phyloP scores from a whole-genome alignment of 2,113 vertebrate genomes.

The Macquaria ambigua region DNA sequence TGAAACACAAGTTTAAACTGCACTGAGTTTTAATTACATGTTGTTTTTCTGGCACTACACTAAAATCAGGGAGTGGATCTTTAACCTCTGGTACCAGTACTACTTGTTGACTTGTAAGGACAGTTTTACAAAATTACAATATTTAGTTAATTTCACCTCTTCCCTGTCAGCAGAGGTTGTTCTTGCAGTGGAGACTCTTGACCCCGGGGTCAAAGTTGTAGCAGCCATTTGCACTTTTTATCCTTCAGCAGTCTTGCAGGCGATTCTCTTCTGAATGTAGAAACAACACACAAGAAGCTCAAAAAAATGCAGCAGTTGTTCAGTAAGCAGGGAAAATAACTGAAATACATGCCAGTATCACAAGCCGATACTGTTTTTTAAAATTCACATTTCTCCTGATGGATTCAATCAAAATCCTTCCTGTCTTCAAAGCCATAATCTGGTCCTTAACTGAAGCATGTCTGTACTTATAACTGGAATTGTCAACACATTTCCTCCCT shows the following conservation, averaged over 20 bases:
- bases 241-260: not conserved
- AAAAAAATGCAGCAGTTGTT: not conserved
- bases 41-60: not conserved
- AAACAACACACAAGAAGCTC: not conserved
- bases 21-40: not conserved
- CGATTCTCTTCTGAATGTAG: slow-evolving; percentile 19
- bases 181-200: not conserved
- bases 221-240: slow-evolving; percentile 8
- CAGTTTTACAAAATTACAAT: not conserved
- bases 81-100: not conserved
- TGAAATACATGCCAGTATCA: not conserved
- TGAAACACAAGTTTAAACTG: not conserved
- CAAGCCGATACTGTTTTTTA: not conserved
- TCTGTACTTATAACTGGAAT: not conserved
- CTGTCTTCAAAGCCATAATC: slow-evolving; percentile 30
- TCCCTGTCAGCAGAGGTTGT: too few relatives aligned
- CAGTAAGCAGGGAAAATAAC: not conserved
- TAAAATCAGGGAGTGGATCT: not conserved
- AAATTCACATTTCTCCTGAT: not conserved
- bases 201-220: not conserved
- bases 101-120: not conserved
- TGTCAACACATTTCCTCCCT: slow-evolving; percentile 7
- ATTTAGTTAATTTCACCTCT: not conserved
- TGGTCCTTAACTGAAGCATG: not conserved
- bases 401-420: not conserved